These are phyloP conservation scores for Clarias platycephalus DNA, from an alignment of 2,797 vertebrate genomes.

Conservation along the genomic window DNA sequence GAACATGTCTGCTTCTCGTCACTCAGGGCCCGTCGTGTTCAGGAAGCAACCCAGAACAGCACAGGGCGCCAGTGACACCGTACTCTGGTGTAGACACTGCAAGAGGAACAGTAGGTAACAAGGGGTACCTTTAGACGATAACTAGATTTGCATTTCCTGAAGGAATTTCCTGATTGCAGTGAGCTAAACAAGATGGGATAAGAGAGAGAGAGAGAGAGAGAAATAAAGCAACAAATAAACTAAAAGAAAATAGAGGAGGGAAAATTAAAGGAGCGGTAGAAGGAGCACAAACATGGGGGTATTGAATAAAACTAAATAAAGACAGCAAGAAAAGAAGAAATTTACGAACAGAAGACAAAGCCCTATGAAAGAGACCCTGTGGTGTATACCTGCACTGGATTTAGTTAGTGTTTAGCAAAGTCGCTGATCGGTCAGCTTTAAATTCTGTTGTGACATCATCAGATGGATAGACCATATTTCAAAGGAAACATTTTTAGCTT, in stretches of 20 bases:
- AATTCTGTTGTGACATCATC: background rate
- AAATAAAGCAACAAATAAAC: conserved; percentile 3
- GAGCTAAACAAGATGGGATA: background rate
- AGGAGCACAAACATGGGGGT: background rate
- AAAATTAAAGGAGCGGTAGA: background rate
- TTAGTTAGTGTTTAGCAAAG: background rate
- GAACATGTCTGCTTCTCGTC: conserved; percentile 74
- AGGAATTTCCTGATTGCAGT: conserved; percentile 15
- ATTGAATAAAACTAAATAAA: background rate
- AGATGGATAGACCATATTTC: background rate
- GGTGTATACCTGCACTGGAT: background rate
- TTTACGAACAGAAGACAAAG: background rate
- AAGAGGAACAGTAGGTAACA: conserved; percentile 6
- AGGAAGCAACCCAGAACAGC: conserved; percentile 55
- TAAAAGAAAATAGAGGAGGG: background rate
- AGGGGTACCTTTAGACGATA: background rate
- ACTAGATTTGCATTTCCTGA: conserved; percentile 10
- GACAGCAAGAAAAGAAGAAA: background rate
- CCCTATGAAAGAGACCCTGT: background rate
- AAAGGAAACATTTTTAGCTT: background rate
- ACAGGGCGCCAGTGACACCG: conserved; percentile 37
- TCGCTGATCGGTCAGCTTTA: background rate
- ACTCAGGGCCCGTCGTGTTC: conserved; percentile 64
- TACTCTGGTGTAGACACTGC: background rate
- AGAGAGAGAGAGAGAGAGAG: background rate